phyloP scores from a whole-genome alignment of 2,113 vertebrate genomes.

The Nerophis lumbriciformis region DNA sequence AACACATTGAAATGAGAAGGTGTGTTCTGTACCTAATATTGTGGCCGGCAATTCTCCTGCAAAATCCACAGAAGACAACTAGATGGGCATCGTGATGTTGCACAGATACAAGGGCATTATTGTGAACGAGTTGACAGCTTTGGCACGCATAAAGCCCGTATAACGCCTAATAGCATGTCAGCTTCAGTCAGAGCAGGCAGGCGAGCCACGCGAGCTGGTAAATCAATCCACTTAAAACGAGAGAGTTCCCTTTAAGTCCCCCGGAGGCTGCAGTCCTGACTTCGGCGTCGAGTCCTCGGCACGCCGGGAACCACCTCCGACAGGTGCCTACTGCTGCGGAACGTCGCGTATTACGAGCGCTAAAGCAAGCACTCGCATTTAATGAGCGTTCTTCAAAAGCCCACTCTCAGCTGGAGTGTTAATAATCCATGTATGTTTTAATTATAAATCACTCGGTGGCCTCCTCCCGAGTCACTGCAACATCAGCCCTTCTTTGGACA shows the following conservation, averaged over 20 bases:
- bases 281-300: conserved; percentile 23
- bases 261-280: conserved; percentile 17
- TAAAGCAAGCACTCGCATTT: not conserved
- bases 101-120: conserved; percentile 14
- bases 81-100: conserved; percentile 5
- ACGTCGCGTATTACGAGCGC: not conserved
- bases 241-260: conserved; percentile 40
- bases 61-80: not conserved
- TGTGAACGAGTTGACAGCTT: conserved; percentile 23
- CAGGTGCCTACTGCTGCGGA: conserved; percentile 5
- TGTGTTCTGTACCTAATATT: too few species aligned
- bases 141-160: conserved; percentile 13
- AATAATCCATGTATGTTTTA: conserved; percentile 38
- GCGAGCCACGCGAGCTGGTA: conserved; percentile 6
- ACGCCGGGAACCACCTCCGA: conserved; percentile 10
- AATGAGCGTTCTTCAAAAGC: conserved; percentile 22
- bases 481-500: conserved; percentile 19
- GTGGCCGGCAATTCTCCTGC: not conserved
- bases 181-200: conserved; percentile 17
- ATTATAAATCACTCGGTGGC: conserved; percentile 31
- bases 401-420: conserved; percentile 13
- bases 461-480: conserved; percentile 17
- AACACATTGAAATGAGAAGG: too few species aligned
- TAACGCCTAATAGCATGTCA: conserved; percentile 29
- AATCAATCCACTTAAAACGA: conserved; percentile 53